phyloP scores from a whole-genome alignment of 2,113 vertebrate genomes.

The Solenodon paradoxus region DNA sequence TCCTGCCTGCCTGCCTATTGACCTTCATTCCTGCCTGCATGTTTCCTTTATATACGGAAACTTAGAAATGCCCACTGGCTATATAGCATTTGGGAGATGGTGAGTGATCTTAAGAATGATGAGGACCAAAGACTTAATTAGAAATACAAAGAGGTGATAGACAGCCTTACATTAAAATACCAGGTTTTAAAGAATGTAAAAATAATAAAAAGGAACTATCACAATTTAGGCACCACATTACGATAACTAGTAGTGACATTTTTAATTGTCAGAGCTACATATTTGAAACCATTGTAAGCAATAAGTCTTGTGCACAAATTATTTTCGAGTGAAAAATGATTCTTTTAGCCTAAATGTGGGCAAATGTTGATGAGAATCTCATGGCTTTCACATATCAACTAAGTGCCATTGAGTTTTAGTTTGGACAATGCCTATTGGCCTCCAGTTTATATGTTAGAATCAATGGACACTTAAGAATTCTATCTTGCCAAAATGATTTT shows the following conservation, averaged over 20 bases:
- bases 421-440: background rate
- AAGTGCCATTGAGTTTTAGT: background rate
- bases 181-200: background rate
- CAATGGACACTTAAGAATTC: background rate
- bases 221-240: background rate
- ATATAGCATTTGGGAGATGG: background rate
- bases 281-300: background rate
- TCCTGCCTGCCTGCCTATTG: no score
- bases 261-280: background rate
- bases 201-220: background rate
- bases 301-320: background rate
- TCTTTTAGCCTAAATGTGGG: background rate
- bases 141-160: background rate
- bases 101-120: background rate
- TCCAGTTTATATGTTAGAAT: background rate
- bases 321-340: background rate
- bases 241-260: background rate
- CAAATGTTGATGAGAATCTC: background rate
- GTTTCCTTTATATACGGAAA: no score
- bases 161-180: background rate
- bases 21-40: no score
- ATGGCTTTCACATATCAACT: background rate
- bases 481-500: background rate
- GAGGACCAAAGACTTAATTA: background rate
- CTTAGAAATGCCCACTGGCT: background rate